phyloP scores from a whole-genome alignment of 2,888 invertebrate genomes.

The Anoncus sp. region DNA sequence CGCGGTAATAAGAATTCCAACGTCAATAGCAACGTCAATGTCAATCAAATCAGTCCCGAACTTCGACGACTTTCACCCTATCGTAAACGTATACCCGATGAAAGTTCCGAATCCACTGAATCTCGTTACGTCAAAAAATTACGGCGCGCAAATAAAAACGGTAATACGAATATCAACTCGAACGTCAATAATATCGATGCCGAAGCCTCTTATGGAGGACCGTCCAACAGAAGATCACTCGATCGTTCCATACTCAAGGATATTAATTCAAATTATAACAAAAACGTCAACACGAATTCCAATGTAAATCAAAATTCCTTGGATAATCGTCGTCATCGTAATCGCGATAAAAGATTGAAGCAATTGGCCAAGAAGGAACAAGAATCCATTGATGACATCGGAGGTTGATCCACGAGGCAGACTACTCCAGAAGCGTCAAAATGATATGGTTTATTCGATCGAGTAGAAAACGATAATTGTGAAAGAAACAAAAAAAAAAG shows the following conservation, averaged over 20 bases:
- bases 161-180: not conserved
- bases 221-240: not conserved
- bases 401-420: too few species aligned
- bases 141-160: not conserved
- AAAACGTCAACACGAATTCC: conserved; percentile 30
- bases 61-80: too few species aligned
- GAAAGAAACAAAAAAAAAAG: not conserved
- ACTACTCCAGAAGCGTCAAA: too few species aligned
- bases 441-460: too few species aligned
- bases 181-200: not conserved
- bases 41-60: not conserved
- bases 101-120: not conserved
- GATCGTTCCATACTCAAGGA: not conserved
- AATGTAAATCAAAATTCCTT: not conserved
- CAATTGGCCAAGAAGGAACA: conserved; percentile 2
- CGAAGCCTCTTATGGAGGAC: not conserved
- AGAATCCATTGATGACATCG: not conserved
- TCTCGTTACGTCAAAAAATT: not conserved
- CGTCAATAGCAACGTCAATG: not conserved
- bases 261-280: conserved; percentile 15
- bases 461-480: too few species aligned
- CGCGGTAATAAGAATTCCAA: not conserved
- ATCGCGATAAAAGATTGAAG: not conserved
- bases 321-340: not conserved
- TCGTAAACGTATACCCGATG: too few species aligned